Evolutionary conservation across 1,140 invertebrate species (phyloP).

Genomic region (Steinernema khuongi): DNA sequence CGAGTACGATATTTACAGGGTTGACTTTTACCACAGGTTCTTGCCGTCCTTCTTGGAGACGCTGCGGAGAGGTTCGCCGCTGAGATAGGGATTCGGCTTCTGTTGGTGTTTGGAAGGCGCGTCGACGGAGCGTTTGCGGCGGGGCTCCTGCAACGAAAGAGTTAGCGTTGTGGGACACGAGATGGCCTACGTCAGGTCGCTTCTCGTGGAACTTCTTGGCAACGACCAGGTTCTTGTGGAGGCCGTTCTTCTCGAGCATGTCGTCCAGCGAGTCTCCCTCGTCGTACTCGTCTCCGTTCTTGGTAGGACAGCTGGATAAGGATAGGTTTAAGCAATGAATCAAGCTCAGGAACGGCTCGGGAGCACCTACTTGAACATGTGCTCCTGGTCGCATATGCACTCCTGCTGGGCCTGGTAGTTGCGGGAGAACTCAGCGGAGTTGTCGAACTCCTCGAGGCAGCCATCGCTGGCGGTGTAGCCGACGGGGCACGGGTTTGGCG

Average conservation of each 20-base stretch:
- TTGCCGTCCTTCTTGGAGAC: constrained; percentile 61
- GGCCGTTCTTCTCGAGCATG: constrained; percentile 56
- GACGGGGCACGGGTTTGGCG: constrained; percentile 88
- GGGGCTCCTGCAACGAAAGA: constrained; percentile 42
- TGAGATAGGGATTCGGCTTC: constrained; percentile 36
- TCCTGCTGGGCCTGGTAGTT: constrained; percentile 86
- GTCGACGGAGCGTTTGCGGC: constrained; percentile 52
- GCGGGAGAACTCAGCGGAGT: constrained; percentile 87
- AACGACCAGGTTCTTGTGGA: constrained; percentile 68
- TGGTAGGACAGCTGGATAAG: constrained; percentile 45
- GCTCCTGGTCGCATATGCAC: constrained; percentile 94
- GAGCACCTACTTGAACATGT: constrained; percentile 84
- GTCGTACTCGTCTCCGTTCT: constrained; percentile 51
- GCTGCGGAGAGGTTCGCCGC: constrained; percentile 58
- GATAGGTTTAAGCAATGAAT: constrained; percentile 23
- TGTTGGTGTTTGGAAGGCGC: background rate
- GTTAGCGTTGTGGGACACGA: constrained; percentile 4
- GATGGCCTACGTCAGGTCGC: constrained; percentile 60
- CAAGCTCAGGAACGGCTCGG: constrained; percentile 55
- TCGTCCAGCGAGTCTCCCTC: constrained; percentile 60
- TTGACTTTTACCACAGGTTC: constrained; percentile 36
- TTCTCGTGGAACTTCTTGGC: constrained; percentile 74
- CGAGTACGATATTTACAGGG: background rate
- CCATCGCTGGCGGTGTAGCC: constrained; percentile 69
- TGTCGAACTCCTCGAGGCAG: constrained; percentile 85